phyloP scores from a whole-genome alignment of 2,113 vertebrate species.

The Zosterops pallidus region DNA sequence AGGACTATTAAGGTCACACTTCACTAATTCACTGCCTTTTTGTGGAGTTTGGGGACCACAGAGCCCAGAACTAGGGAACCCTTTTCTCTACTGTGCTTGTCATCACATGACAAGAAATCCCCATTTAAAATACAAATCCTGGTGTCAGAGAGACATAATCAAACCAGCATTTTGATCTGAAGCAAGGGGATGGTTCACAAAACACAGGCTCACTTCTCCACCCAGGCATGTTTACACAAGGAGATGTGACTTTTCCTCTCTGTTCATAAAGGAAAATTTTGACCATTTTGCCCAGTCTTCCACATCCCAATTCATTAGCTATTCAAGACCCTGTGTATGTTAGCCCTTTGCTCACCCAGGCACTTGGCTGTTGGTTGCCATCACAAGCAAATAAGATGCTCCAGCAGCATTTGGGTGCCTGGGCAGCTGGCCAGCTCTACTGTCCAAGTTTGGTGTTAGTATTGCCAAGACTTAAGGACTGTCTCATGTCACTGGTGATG shows the following conservation, averaged over 20 bases:
- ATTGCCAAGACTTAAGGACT: neutral
- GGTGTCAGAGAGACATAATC: neutral
- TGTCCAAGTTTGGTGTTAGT: neutral
- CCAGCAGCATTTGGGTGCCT: neutral
- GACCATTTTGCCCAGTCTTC: neutral
- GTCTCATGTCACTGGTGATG: rapidly evolving
- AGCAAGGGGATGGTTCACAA: neutral
- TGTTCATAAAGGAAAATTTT: neutral
- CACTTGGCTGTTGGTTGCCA: neutral
- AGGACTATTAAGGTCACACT: neutral
- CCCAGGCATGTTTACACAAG: neutral
- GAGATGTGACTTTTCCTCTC: neutral
- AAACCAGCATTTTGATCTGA: conserved; percentile 14
- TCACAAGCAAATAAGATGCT: neutral
- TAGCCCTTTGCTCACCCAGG: neutral
- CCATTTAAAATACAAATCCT: conserved; percentile 30
- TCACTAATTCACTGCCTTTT: neutral
- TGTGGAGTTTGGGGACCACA: neutral
- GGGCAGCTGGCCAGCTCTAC: neutral
- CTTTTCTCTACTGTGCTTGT: conserved; percentile 22
- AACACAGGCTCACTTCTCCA: neutral
- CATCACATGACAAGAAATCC: conserved; percentile 11
- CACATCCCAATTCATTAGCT: neutral
- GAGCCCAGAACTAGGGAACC: neutral
- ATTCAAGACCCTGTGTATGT: neutral